A percentile compares a stretch with the other conserved stretches of the same genome.
These are phyloP conservation scores for Anoplolepis gracilipes DNA, from an alignment of 1,140 invertebrate species.

Conservation along the genomic window DNA sequence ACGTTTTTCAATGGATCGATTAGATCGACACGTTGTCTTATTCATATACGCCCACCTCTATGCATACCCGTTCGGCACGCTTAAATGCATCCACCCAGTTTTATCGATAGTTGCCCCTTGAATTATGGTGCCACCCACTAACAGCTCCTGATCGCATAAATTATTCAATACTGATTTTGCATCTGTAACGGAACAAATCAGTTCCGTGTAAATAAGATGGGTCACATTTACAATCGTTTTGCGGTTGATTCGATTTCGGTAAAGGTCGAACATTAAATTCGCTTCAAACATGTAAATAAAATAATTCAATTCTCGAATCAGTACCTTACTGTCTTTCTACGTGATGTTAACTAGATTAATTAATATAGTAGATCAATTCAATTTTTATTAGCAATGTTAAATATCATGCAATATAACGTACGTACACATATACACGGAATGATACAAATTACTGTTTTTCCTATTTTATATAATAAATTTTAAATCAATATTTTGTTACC, in stretches of 20 bases:
- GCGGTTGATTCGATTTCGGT: constrained; percentile 16
- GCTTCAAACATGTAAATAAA: background rate
- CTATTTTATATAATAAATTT: background rate
- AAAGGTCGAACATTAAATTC: background rate
- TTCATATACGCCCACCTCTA: constrained; percentile 68
- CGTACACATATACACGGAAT: background rate
- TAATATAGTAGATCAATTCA: background rate
- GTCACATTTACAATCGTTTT: constrained; percentile 64
- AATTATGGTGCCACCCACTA: constrained; percentile 74
- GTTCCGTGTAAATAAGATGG: constrained; percentile 66
- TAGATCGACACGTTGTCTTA: constrained; percentile 71
- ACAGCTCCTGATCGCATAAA: constrained; percentile 71
- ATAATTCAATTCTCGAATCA: background rate
- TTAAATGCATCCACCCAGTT: constrained; percentile 48
- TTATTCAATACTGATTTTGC: constrained; percentile 68
- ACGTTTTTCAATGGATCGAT: constrained; percentile 68
- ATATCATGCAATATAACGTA: background rate
- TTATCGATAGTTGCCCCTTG: constrained; percentile 69
- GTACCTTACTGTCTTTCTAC: background rate
- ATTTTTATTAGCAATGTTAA: background rate
- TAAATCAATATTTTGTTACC: background rate
- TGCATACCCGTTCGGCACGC: constrained; percentile 57
- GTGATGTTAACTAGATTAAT: background rate
- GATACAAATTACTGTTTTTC: background rate
- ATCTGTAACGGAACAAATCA: constrained; percentile 73